These are phyloP conservation scores for Ageneiosus marmoratus DNA, from an alignment of 2,113 vertebrate species.

Conservation along the genomic window DNA sequence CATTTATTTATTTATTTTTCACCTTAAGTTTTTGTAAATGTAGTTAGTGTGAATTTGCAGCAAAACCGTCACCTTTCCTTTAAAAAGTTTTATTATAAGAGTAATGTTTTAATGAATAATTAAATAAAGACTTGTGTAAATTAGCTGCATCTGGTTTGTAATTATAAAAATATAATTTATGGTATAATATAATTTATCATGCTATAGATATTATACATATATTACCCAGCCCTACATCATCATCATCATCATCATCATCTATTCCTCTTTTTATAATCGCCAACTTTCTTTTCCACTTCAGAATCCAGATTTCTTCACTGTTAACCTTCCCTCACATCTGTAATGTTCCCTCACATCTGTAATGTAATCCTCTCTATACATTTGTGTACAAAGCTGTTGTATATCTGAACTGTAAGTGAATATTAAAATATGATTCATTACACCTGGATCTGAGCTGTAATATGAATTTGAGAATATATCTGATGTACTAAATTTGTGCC, in stretches of 20 bases:
- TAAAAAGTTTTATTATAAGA: neutral
- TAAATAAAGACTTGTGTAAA: neutral
- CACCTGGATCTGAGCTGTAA: neutral
- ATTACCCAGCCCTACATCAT: too few relatives aligned
- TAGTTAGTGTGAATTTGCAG: too few relatives aligned
- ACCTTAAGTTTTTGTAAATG: too few relatives aligned
- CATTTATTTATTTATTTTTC: too few relatives aligned
- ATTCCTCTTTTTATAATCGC: neutral
- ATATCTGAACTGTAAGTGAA: conserved; percentile 6
- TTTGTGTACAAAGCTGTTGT: neutral
- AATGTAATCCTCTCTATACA: too few relatives aligned
- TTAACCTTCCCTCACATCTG: neutral
- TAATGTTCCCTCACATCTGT: too few relatives aligned
- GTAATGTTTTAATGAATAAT: too few relatives aligned
- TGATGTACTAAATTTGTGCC: too few relatives aligned
- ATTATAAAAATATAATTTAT: neutral
- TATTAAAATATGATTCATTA: conserved; percentile 32
- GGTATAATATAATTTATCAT: too few relatives aligned
- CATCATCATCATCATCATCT: too few relatives aligned
- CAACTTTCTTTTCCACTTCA: neutral
- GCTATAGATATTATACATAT: neutral
- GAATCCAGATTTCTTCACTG: neutral
- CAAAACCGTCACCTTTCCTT: neutral
- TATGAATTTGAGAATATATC: too few relatives aligned
- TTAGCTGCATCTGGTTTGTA: neutral